phyloP scores from a whole-genome alignment of 2,113 vertebrate species.

The Boleophthalmus pectinirostris region DNA sequence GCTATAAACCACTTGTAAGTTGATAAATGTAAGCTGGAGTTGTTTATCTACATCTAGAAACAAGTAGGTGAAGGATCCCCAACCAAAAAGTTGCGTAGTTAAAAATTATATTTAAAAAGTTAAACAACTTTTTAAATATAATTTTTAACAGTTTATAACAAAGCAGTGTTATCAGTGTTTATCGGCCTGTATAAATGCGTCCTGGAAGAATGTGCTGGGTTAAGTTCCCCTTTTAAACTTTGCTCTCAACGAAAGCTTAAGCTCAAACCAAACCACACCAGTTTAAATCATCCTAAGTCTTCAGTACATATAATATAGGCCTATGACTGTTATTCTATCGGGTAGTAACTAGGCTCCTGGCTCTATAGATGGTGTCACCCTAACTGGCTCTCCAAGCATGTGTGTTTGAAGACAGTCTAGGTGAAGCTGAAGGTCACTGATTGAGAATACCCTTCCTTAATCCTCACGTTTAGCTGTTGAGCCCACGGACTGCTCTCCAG shows the following conservation, averaged over 20 bases:
- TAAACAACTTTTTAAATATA: not conserved
- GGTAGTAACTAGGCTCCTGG: not conserved
- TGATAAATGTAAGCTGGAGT: too few relatives aligned
- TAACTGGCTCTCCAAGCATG: not conserved
- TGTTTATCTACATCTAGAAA: too few relatives aligned
- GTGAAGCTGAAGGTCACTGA: constrained; percentile 41
- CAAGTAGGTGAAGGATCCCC: too few relatives aligned
- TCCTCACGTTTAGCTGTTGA: constrained; percentile 40
- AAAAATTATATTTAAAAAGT: too few relatives aligned
- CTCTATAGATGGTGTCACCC: constrained; percentile 1
- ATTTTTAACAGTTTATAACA: not conserved
- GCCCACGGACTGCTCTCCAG: constrained; percentile 29
- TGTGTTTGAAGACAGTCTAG: constrained; percentile 11
- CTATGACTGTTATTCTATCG: not conserved
- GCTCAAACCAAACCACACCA: not conserved
- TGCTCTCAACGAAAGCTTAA: not conserved
- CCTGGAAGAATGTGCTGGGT: not conserved
- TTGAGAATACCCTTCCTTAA: constrained; percentile 43
- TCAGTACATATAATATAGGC: not conserved
- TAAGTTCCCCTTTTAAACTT: not conserved
- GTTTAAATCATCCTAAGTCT: not conserved
- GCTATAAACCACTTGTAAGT: too few relatives aligned
- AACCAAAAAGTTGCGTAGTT: too few relatives aligned
- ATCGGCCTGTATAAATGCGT: not conserved
- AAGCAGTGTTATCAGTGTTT: not conserved